Conservation (phyloP, 2,797 vertebrate species). For the Setipinna tenuifilis region DNA sequence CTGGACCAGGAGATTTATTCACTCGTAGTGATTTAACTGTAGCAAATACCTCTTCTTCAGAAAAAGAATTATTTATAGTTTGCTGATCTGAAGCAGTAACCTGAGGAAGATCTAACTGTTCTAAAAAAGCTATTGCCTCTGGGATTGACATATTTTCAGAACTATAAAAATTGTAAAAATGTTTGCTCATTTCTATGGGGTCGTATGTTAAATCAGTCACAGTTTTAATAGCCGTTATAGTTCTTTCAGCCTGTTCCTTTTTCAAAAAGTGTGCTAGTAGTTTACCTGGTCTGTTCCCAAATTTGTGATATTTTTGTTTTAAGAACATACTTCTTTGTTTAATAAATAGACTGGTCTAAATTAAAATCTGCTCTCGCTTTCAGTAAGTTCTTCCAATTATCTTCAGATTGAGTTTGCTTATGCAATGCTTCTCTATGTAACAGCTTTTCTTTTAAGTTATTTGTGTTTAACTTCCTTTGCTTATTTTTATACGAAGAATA, state of each 20-base stretch:
- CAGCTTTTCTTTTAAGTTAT: neutral
- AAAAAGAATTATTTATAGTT: neutral
- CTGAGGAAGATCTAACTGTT: neutral
- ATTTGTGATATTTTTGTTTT: neutral
- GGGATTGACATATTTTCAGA: neutral
- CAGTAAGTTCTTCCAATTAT: neutral
- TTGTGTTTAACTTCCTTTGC: neutral
- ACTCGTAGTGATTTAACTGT: neutral
- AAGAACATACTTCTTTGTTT: neutral
- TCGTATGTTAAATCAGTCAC: no score
- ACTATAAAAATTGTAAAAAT: neutral
- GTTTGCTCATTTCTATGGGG: neutral
- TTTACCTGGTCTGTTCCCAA: neutral
- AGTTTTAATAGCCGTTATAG: neutral
- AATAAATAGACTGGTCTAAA: neutral
- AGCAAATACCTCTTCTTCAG: neutral
- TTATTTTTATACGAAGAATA: neutral
- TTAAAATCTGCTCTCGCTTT: neutral
- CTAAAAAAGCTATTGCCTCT: neutral
- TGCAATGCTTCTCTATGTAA: neutral
- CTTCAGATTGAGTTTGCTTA: neutral
- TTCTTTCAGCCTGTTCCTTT: neutral
- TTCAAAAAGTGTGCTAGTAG: neutral
- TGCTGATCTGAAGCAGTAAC: neutral
- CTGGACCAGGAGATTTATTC: no score